Conservation (phyloP, 2,888 invertebrate species). For the Brachyopa scutellaris region DNA sequence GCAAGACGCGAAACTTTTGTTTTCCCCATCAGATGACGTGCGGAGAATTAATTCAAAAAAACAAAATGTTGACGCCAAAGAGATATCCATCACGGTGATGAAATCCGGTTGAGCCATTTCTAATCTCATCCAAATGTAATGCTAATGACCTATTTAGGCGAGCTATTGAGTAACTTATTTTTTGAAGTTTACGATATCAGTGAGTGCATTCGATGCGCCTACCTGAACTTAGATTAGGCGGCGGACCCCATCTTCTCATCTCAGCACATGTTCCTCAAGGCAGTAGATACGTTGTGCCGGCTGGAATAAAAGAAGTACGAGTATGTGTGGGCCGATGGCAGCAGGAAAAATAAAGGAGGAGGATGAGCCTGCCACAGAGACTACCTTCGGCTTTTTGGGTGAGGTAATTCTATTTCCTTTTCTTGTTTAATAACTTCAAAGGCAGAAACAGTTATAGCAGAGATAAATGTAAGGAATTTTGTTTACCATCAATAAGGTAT, state of each 20-base stretch:
- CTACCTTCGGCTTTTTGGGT: slow-evolving; percentile 60
- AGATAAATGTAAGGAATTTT: slow-evolving; percentile 49
- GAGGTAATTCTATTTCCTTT: slow-evolving; percentile 58
- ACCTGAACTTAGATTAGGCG: slow-evolving; percentile 44
- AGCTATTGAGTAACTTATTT: slow-evolving; percentile 55
- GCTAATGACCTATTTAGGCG: slow-evolving; percentile 54
- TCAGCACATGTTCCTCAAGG: no score
- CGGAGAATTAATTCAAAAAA: slow-evolving; percentile 59
- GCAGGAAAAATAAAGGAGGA: slow-evolving; percentile 32
- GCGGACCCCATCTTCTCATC: no score
- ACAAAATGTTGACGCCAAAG: slow-evolving; percentile 29
- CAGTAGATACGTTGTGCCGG: no score
- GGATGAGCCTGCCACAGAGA: slow-evolving; percentile 43
- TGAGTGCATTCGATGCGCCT: slow-evolving; percentile 43
- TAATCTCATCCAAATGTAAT: slow-evolving; percentile 50
- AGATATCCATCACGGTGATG: slow-evolving; percentile 58
- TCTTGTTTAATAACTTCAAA: slow-evolving; percentile 3
- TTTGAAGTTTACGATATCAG: slow-evolving; percentile 30
- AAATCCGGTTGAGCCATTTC: slow-evolving; percentile 42
- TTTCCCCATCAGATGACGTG: slow-evolving; percentile 48
- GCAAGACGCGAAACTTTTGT: slow-evolving; percentile 38
- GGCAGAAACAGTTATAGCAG: slow-evolving; percentile 50
- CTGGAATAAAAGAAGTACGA: neutral
- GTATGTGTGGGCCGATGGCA: slow-evolving; percentile 45
- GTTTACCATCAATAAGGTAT: neutral